Evolutionary conservation across 2,113 vertebrate genomes (phyloP), one percentile per base, ranked within the genome.

Genomic region (Chloroceryle aenea): DNA sequence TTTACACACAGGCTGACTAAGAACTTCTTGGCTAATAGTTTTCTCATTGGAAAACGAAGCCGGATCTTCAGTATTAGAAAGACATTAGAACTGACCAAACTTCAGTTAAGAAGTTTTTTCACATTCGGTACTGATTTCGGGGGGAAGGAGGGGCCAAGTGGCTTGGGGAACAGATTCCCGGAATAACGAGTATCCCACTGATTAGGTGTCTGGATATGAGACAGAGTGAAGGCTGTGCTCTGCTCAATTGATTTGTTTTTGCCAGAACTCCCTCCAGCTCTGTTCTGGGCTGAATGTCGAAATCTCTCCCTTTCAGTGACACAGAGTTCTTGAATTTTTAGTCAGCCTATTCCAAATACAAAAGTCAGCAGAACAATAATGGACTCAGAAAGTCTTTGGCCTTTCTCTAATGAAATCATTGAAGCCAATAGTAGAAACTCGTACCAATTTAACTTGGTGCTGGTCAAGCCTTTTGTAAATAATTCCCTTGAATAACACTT

Each of bases 351-450:
- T 89, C 40, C 52, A 94, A 95, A 88, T 42, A 50, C 32, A 62
- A 52, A 86, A 91, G 52, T 89, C 88, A 96, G 59, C 90, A 94
- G 52, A 93, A 84, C 61, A 34, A 10, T 72, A 89, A 93, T 20
- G 66, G 71, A 48, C 14, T 58, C 48, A n/a, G 56, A 73, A 96
- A 56, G 56, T 80, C 82, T 86, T 94, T 74, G 42, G 69, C 38
- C 34, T 73, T 86, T 93, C 90, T 89, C 75, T 92, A 52, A 67
- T 13, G 22, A 84, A 23, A 75, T 90, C 17, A 29, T 15, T 74
- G 56, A 88, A 87, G 68, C 30, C 47, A 74, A 15, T 4, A 40
- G 76, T 26, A 75, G 68, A 88, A 96, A 52, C 34, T 55, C n/a
- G 59, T 50, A 88, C 14, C 34, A 80, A 20, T 16, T 75, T 87